Conservation (phyloP, 1,140 invertebrate species). For the Holcopasites calliopsidis region DNA sequence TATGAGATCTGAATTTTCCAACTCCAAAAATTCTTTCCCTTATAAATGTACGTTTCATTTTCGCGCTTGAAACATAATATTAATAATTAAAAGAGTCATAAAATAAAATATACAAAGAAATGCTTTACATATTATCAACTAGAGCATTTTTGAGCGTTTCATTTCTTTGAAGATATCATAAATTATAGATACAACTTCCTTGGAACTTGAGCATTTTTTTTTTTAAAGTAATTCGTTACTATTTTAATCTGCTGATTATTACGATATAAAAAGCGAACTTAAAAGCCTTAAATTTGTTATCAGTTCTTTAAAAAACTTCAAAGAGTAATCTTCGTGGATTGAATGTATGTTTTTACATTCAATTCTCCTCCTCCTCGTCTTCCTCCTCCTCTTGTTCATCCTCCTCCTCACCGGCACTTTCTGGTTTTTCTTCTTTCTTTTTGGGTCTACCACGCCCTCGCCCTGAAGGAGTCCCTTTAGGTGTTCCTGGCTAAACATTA, state of each 20-base stretch:
- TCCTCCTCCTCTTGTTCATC: slow-evolving; percentile 79
- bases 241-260: slow-evolving; percentile 28
- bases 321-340: slow-evolving; percentile 52
- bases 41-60: slow-evolving; percentile 14
- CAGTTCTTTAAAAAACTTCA: slow-evolving; percentile 51
- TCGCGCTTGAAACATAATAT: slow-evolving; percentile 23
- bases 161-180: no score
- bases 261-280: slow-evolving; percentile 47
- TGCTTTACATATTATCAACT: slow-evolving; percentile 40
- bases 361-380: slow-evolving; percentile 76
- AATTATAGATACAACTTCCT: slow-evolving; percentile 22
- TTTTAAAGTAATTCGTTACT: slow-evolving; percentile 15
- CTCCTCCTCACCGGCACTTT: slow-evolving; percentile 78
- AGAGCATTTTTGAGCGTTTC: no score
- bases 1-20: slow-evolving; percentile 41
- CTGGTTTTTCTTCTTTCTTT: slow-evolving; percentile 79
- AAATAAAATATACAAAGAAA: slow-evolving; percentile 21
- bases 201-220: slow-evolving; percentile 21
- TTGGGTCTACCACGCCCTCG: slow-evolving; percentile 78
- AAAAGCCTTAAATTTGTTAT: slow-evolving; percentile 33
- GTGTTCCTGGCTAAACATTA: slow-evolving; percentile 63
- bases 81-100: not conserved
- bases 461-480: slow-evolving; percentile 69
- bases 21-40: slow-evolving; percentile 26
- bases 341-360: slow-evolving; percentile 53